These are phyloP conservation scores for Rachycentron canadum DNA, from an alignment of 2,797 vertebrate species.

Conservation along the genomic window DNA sequence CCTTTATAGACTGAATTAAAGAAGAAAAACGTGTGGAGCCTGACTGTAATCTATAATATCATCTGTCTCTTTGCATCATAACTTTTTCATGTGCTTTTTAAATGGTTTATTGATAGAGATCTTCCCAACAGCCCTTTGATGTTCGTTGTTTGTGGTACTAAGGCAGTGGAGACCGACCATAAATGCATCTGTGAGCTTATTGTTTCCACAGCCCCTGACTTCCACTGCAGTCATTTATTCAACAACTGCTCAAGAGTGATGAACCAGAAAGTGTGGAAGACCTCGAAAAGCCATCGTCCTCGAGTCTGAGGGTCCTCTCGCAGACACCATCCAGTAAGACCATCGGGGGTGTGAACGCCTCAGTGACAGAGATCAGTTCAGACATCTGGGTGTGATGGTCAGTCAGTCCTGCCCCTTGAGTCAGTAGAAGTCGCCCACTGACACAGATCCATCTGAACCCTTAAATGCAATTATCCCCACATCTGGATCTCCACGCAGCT, in stretches of 20 bases:
- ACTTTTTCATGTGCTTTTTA: background rate
- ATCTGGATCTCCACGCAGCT: slow-evolving; percentile 32
- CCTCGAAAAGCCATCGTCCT: background rate
- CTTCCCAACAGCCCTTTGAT: background rate
- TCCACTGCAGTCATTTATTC: slow-evolving; percentile 7
- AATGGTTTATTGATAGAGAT: slow-evolving; percentile 14
- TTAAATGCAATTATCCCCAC: slow-evolving; percentile 43
- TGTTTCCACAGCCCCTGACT: background rate
- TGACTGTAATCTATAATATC: background rate
- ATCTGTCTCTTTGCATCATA: background rate
- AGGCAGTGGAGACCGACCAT: slow-evolving; percentile 4
- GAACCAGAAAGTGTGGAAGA: slow-evolving; percentile 19
- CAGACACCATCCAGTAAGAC: slow-evolving; percentile 9
- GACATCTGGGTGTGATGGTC: background rate
- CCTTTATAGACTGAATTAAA: background rate
- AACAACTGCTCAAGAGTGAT: background rate
- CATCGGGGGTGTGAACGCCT: slow-evolving; percentile 2
- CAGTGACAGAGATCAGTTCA: slow-evolving; percentile 13
- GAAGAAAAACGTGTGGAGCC: no score
- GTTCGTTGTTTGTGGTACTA: slow-evolving; percentile 4
- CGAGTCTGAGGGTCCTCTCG: background rate
- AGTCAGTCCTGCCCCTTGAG: slow-evolving; percentile 10
- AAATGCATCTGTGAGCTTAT: slow-evolving; percentile 5
- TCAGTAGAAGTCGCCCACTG: slow-evolving; percentile 7
- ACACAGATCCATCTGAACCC: slow-evolving; percentile 4